Evolutionary conservation across 2,797 vertebrate genomes (phyloP), one percentile per base, ranked within the genome.

Genomic region (Lophius americanus): DNA sequence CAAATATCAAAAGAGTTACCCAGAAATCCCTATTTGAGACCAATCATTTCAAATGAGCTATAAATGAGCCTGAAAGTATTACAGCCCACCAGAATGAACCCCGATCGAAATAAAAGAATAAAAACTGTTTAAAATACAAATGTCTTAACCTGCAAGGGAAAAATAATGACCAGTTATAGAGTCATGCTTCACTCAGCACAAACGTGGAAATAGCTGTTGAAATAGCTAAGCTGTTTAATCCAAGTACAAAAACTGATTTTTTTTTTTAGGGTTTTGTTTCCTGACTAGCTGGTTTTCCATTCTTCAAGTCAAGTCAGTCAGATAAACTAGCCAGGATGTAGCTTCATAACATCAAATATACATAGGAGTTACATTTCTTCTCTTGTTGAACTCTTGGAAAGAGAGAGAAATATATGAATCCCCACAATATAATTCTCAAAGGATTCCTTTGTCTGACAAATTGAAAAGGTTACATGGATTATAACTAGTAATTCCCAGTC

Each of bases 401-500:
- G 42, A 62, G 12, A 13, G 6, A 10, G 1, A 60, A 33, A 1
- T 4, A 41, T 13, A 63, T 59, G 46, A 44, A 23, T 23, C 23
- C 9, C 5, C 9, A 54, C 51, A 53, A 61, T 48, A 6, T 52
- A 13, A 51, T 55, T 8, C 37, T 68, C 64, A 5, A 2, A 61
- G 1, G 35, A 6, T 14, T 41, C 1, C 57, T 54, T 47, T 52
- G 36, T 58, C 9, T 6, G 11, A 10, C 12, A 12, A 44, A 44
- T 11, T 11, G 11, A 11, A 44, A 44, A 11, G 37, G 7, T 38
- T 4, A 44, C 43, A 3, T n/a, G 52, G 8, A 47, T 9, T 2
- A 36, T 3, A 53, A 38, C 2, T n/a, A n/a, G 6, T 2, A 4
- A 33, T 33, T 37, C 4, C n/a, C 46, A 11, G 39, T 54, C 4